Conservation (phyloP, 2,113 vertebrate species). For the Scolopax mira region DNA sequence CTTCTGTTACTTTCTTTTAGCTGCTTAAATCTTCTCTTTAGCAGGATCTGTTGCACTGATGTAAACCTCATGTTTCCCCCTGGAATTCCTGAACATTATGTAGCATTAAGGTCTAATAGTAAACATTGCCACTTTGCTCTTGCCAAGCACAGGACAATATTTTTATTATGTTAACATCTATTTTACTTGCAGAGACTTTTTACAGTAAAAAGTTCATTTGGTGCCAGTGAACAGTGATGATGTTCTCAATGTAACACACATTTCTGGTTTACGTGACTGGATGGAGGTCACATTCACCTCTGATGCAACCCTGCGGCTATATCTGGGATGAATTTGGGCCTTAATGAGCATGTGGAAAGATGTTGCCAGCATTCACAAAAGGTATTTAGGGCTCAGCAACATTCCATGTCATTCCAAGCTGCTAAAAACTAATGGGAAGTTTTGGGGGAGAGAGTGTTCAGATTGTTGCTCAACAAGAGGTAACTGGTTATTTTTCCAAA, state of each 20-base stretch:
- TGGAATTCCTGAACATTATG: not conserved
- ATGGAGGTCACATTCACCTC: not conserved
- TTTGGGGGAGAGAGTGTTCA: not conserved
- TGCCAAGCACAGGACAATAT: not conserved
- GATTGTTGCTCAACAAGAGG: not conserved
- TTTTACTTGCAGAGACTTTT: not conserved
- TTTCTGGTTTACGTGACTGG: not conserved
- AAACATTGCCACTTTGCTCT: not conserved
- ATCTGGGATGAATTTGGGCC: not conserved
- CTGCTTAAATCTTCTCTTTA: not conserved
- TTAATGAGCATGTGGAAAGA: not conserved
- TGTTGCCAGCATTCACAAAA: not conserved
- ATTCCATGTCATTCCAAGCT: not conserved
- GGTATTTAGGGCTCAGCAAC: not conserved
- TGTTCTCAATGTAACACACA: not conserved
- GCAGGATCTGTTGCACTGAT: not conserved
- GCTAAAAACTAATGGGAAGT: not conserved
- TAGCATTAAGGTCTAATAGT: conserved; percentile 6
- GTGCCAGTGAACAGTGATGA: not conserved
- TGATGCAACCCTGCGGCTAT: not conserved
- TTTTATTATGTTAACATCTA: not conserved
- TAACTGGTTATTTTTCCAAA: not conserved
- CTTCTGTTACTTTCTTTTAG: not conserved
- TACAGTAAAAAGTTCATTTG: not conserved
- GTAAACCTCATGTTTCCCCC: not conserved